Evolutionary conservation across 2,113 vertebrate species (phyloP).

Genomic region (Poeciliopsis prolifica): DNA sequence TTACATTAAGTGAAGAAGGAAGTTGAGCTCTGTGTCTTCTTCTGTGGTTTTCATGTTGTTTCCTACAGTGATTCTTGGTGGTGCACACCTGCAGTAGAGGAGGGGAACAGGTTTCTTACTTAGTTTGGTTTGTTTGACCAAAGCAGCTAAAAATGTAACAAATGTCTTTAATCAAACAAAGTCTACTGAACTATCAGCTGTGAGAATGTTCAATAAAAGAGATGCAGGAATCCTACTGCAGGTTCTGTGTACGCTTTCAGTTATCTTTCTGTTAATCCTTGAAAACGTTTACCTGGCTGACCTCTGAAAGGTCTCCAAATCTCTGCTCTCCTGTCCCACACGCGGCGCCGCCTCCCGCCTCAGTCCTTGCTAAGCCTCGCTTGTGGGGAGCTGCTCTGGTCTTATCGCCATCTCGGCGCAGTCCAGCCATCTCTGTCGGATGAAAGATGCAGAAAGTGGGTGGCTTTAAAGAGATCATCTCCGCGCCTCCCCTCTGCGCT

Average conservation of each 20-base stretch:
- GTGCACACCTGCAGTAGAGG: too few species aligned
- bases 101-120: too few species aligned
- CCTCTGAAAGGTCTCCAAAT: constrained; percentile 53
- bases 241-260: not conserved
- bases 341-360: constrained; percentile 17
- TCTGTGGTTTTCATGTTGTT: too few species aligned
- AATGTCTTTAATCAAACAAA: too few species aligned
- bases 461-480: constrained; percentile 59
- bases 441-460: constrained; percentile 65
- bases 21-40: too few species aligned
- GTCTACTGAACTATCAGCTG: too few species aligned
- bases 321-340: constrained; percentile 16
- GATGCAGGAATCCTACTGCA: not conserved
- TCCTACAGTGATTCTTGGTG: too few species aligned
- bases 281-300: constrained; percentile 61
- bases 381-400: constrained; percentile 65
- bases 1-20: too few species aligned
- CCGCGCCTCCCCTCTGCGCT: not conserved
- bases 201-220: not conserved
- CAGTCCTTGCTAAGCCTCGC: constrained; percentile 41
- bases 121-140: too few species aligned
- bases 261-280: constrained; percentile 15
- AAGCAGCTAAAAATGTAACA: too few species aligned
- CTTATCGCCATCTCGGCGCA: constrained; percentile 71
- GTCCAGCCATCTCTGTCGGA: constrained; percentile 58